phyloP scores from a whole-genome alignment of 2,888 invertebrate genomes.

The Sceliomorpha sp. region DNA sequence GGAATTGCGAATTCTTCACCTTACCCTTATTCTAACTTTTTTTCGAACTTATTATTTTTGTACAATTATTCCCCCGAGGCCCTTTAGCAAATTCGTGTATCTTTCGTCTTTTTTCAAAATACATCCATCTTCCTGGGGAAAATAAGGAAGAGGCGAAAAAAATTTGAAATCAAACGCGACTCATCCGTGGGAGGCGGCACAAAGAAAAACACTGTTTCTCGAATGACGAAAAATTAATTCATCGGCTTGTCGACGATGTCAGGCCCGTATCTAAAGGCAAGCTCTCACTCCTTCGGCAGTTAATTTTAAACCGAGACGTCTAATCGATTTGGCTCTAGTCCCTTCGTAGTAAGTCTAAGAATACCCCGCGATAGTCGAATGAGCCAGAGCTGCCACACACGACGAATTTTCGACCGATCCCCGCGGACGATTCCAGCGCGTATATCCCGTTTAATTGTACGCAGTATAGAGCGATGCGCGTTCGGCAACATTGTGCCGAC shows the following conservation, averaged over 20 bases:
- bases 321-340: constrained; percentile 60
- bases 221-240: constrained; percentile 50
- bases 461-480: constrained; percentile 6
- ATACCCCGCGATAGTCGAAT: constrained; percentile 55
- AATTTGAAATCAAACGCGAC: no score
- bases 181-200: no score
- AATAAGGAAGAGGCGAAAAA: no score
- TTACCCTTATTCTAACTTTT: no score
- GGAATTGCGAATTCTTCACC: no score
- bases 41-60: no score
- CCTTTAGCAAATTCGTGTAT: no score
- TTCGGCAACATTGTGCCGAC: neutral
- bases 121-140: no score
- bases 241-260: constrained; percentile 38
- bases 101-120: no score
- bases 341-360: constrained; percentile 56
- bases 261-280: constrained; percentile 50
- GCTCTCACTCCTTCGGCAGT: constrained; percentile 56
- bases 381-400: constrained; percentile 57
- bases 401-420: constrained; percentile 51
- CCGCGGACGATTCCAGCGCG: constrained; percentile 45
- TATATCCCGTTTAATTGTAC: constrained; percentile 44
- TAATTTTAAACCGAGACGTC: constrained; percentile 60
- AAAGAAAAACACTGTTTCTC: constrained; percentile 44
- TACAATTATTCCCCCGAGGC: no score